Evolutionary conservation across 2,888 invertebrate genomes (phyloP), one percentile per base, ranked within the genome.

Genomic region (Drosophila quinaria): DNA sequence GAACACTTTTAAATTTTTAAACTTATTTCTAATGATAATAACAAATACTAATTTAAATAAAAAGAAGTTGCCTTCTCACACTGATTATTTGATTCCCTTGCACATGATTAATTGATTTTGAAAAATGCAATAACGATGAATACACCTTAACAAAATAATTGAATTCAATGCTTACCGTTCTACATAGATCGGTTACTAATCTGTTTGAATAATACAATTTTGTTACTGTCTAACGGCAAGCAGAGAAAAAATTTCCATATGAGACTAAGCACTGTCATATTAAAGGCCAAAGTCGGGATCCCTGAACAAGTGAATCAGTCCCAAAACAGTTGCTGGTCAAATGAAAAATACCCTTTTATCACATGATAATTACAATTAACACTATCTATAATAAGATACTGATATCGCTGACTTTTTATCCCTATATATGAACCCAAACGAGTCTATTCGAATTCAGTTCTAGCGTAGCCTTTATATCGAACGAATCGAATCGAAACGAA

Each of bases 311-410:
- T 59, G 22, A 75, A 29, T 56, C 46, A 60, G 62, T 35, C n/a
- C 19, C 22, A 17, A 39, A 6, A 8, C 25, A 8, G 13, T 41
- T 11, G 41, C 33, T 60, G 44, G 22, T 58, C 60, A 51, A 50
- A 44, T 35, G 10, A 19, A 41, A 15, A 64, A 63, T 42, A 47
- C 35, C 13, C 55, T 17, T 41, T 46, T 39, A 51, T 47, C 51
- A 58, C 47, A 50, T 52, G 51, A 51, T 68, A 69, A 76, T 69
- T 76, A 69, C 63, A 74, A 29, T 52, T 19, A n/a, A 62, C 56
- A 50, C 63, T 76, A 76, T 76, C 70, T 78, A 58, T 50, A 61
- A 74, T 58, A 51, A 74, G 46, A 69, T 42, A 76, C 37, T 44
- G 76, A 64, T 69, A 78, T 22, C 56, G 41, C 22, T 37, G 8